Evolutionary conservation across 1,140 invertebrate genomes (phyloP).

Genomic region (Drosophila nikananu): DNA sequence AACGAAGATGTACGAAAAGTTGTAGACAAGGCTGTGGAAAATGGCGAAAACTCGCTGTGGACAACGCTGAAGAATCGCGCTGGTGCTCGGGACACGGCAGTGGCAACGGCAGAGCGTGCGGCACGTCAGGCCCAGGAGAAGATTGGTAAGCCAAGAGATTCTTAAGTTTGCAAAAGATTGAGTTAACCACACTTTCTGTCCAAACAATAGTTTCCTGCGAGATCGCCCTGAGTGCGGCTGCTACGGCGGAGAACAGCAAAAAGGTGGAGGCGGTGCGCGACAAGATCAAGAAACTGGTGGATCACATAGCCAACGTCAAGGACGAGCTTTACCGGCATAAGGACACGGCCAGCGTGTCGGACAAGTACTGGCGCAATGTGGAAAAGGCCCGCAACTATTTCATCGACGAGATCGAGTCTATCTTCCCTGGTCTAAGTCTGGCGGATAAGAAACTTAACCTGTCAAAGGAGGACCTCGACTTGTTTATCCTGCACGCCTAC

Average conservation of each 20-base stretch:
- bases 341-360: slow-evolving; percentile 87
- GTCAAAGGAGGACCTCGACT: slow-evolving; percentile 88
- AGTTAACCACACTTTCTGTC: not conserved
- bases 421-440: slow-evolving; percentile 90
- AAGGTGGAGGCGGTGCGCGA: slow-evolving; percentile 84
- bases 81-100: slow-evolving; percentile 86
- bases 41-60: slow-evolving; percentile 86
- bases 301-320: slow-evolving; percentile 88
- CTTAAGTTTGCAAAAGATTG: not conserved
- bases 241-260: slow-evolving; percentile 85
- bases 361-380: slow-evolving; percentile 90
- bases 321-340: slow-evolving; percentile 87
- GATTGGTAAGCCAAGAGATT: slow-evolving; percentile 54
- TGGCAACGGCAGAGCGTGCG: slow-evolving; percentile 86
- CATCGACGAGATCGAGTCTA: slow-evolving; percentile 89
- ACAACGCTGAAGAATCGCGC: slow-evolving; percentile 88
- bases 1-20: slow-evolving; percentile 88
- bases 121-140: slow-evolving; percentile 80
- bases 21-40: slow-evolving; percentile 87
- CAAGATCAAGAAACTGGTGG: slow-evolving; percentile 88
- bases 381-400: slow-evolving; percentile 90
- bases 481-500: slow-evolving; percentile 89
- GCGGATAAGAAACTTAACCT: slow-evolving; percentile 88
- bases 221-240: slow-evolving; percentile 86
- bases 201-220: slow-evolving; percentile 67